Conservation (phyloP, 2,888 invertebrate species). For the Chloroclysta siterata region DNA sequence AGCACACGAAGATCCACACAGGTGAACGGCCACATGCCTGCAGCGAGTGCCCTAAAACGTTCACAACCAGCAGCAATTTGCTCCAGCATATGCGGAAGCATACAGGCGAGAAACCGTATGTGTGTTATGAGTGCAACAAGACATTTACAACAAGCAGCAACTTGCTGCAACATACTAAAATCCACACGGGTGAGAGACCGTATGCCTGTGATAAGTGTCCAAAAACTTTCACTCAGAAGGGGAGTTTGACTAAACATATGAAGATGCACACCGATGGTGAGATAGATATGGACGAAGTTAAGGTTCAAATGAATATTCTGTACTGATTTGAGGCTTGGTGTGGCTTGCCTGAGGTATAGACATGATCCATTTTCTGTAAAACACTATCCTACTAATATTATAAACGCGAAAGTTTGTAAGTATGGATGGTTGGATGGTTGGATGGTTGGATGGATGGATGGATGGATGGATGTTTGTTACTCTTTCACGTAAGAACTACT, state of each 20-base stretch:
- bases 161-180: conserved; percentile 18
- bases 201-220: conserved; percentile 28
- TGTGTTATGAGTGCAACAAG: conserved; percentile 26
- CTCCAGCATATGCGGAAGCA: conserved; percentile 24
- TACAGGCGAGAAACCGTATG: conserved; percentile 19
- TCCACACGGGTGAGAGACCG: conserved; percentile 17
- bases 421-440: no score
- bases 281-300: background rate
- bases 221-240: conserved; percentile 22
- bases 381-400: no score
- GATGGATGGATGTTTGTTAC: no score
- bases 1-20: conserved; percentile 17
- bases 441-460: no score
- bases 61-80: conserved; percentile 22
- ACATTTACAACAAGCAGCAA: conserved; percentile 24
- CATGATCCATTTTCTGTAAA: no score
- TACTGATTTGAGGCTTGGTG: no score
- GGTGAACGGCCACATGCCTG: conserved; percentile 21
- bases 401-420: no score
- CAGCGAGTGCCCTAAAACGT: background rate
- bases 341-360: no score
- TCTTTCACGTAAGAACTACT: no score
- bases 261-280: conserved; percentile 17
- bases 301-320: background rate
- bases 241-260: conserved; percentile 26